These are phyloP conservation scores for Tetramorium bicarinatum DNA, from an alignment of 2,888 invertebrate species.

Conservation along the genomic window DNA sequence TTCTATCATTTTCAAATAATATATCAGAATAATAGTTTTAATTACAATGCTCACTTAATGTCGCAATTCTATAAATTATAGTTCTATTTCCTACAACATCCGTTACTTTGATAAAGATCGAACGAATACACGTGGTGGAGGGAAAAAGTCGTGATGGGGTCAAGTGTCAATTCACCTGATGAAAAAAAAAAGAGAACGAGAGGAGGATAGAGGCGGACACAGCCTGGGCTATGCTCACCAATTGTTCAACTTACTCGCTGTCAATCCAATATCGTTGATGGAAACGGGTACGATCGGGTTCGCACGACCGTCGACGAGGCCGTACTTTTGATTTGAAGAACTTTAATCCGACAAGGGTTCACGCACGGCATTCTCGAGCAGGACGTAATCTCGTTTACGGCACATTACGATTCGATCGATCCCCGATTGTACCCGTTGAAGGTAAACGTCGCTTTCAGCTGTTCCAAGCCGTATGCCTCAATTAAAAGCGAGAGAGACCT, in stretches of 20 bases:
- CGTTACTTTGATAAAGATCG: conserved; percentile 7
- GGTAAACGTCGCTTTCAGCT: conserved; percentile 41
- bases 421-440: conserved; percentile 36
- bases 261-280: conserved; percentile 51
- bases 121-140: conserved; percentile 47
- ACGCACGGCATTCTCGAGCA: conserved; percentile 17
- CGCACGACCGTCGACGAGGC: conserved; percentile 16
- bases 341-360: conserved; percentile 40
- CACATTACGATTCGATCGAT: conserved; percentile 49
- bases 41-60: not conserved
- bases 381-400: conserved; percentile 52
- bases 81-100: not conserved
- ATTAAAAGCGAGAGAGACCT: conserved; percentile 49
- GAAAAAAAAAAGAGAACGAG: conserved; percentile 30
- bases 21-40: not conserved
- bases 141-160: conserved; percentile 55
- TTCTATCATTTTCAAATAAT: not conserved
- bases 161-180: conserved; percentile 53
- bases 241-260: conserved; percentile 58
- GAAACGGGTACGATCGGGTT: conserved; percentile 32
- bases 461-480: not conserved
- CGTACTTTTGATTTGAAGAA: conserved; percentile 50
- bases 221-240: conserved; percentile 23
- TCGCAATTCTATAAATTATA: not conserved
- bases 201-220: conserved; percentile 1